phyloP scores from a whole-genome alignment of 2,113 vertebrate genomes.

The Gambusia holbrooki region DNA sequence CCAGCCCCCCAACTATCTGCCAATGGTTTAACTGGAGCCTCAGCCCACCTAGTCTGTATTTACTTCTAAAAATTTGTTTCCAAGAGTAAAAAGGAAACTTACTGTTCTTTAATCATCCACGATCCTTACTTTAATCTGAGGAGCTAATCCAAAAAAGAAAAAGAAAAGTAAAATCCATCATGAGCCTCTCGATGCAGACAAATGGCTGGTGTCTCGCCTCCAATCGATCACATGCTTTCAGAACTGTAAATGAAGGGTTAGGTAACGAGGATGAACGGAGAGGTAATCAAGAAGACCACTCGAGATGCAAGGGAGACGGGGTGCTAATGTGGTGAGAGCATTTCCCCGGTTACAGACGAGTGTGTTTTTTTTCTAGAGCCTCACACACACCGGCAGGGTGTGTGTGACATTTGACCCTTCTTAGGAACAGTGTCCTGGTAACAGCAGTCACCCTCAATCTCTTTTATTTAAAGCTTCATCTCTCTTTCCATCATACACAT shows the following conservation, averaged over 20 bases:
- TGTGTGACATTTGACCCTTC: slow-evolving; percentile 36
- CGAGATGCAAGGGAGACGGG: slow-evolving; percentile 47
- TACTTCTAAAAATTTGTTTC: slow-evolving; percentile 28
- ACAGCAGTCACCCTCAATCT: slow-evolving; percentile 16
- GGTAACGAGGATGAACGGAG: slow-evolving; percentile 54
- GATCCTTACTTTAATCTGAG: slow-evolving; percentile 54
- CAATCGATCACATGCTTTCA: slow-evolving; percentile 71
- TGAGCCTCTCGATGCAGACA: slow-evolving; percentile 23
- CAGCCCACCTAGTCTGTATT: slow-evolving; percentile 9
- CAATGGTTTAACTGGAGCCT: slow-evolving; percentile 48
- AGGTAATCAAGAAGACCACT: slow-evolving; percentile 71
- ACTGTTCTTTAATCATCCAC: slow-evolving; percentile 36
- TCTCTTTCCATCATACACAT: slow-evolving; percentile 19
- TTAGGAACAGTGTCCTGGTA: slow-evolving; percentile 30
- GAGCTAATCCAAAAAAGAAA: slow-evolving; percentile 14
- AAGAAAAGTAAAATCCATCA: slow-evolving; percentile 28
- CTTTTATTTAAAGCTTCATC: slow-evolving; percentile 40
- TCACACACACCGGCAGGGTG: slow-evolving; percentile 3
- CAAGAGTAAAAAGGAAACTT: slow-evolving; percentile 23
- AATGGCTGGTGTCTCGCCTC: slow-evolving; percentile 37
- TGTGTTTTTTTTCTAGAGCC: not conserved
- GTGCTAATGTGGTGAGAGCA: slow-evolving; percentile 63
- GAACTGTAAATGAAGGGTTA: slow-evolving; percentile 64
- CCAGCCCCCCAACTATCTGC: slow-evolving; percentile 19
- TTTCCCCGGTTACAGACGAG: slow-evolving; percentile 52